phyloP scores from a whole-genome alignment of 1,140 invertebrate genomes.

The Drosophila equinoxialis region DNA sequence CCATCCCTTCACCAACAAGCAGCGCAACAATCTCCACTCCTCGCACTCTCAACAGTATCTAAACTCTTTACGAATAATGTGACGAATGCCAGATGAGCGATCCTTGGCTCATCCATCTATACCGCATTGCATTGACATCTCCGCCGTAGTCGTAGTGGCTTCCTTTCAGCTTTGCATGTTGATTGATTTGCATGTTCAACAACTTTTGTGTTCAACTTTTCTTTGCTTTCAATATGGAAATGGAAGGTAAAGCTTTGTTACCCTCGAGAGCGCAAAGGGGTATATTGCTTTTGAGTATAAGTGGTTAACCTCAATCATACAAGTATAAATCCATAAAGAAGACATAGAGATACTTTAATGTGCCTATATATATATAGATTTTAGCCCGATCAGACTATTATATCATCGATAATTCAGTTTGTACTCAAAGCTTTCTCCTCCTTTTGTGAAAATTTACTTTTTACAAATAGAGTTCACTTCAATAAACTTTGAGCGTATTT shows the following conservation, averaged over 20 bases:
- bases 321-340: no score
- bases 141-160: background rate
- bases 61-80: constrained; percentile 22
- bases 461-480: no score
- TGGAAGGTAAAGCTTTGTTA: constrained; percentile 29
- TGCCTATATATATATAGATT: no score
- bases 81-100: constrained; percentile 30
- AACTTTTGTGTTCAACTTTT: constrained; percentile 35
- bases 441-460: no score
- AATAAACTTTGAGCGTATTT: no score
- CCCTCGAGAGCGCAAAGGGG: no score
- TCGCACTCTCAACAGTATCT: constrained; percentile 44
- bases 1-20: background rate
- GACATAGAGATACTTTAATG: no score
- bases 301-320: no score
- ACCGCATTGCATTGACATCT: constrained; percentile 19
- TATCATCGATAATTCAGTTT: no score
- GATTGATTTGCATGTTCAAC: constrained; percentile 66
- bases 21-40: constrained; percentile 21
- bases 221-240: constrained; percentile 51
- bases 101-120: constrained; percentile 1
- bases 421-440: no score
- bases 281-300: no score
- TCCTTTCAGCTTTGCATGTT: constrained; percentile 34
- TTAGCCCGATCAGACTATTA: no score